Conservation (phyloP, 1,140 invertebrate genomes). For the Drepana arcuata region DNA sequence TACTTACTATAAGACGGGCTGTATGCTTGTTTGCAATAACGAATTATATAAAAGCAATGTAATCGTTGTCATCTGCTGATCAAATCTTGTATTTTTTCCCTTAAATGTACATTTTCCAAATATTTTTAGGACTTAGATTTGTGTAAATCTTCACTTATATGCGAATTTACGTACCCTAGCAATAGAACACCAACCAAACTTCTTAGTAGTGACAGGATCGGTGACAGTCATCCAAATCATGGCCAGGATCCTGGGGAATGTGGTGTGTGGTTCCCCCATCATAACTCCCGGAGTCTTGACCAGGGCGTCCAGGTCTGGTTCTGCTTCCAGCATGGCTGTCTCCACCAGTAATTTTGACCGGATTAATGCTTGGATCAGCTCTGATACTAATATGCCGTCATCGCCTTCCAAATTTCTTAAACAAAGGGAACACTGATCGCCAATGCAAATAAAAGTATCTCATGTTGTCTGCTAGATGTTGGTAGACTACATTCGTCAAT, state of each 20-base stretch:
- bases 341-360: conserved; percentile 41
- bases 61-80: no score
- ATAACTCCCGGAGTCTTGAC: conserved; percentile 43
- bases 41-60: no score
- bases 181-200: conserved; percentile 49
- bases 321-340: conserved; percentile 34
- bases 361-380: conserved; percentile 33
- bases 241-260: conserved; percentile 45
- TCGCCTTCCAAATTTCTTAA: conserved; percentile 50
- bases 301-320: conserved; percentile 41
- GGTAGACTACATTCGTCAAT: no score
- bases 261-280: conserved; percentile 47
- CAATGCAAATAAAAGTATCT: no score
- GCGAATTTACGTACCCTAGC: conserved; percentile 33
- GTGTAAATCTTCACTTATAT: no score
- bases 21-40: no score
- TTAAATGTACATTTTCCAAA: no score
- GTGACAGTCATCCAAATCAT: conserved; percentile 40
- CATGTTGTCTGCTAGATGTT: no score
- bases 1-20: no score
- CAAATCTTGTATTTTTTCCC: no score
- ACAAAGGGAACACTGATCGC: background rate
- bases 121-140: no score
- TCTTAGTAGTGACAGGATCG: conserved; percentile 31
- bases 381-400: conserved; percentile 28